Evolutionary conservation across 1,140 invertebrate genomes (phyloP), one percentile per base, ranked within the genome.

Genomic region (Scaptomyza pallida): DNA sequence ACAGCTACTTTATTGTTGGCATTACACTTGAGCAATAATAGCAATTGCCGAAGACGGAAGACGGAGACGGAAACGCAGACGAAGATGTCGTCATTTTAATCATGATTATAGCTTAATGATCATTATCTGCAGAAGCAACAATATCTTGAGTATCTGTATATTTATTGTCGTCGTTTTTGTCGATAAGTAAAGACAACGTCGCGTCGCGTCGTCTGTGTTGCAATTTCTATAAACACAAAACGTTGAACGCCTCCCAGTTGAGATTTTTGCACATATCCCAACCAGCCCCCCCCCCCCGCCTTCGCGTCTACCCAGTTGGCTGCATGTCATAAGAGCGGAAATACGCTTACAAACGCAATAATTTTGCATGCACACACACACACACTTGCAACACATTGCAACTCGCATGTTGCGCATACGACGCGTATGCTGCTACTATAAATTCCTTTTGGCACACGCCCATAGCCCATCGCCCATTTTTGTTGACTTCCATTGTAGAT

Each of bases 1-100:
- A 70, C 71, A 73, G 71, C 71, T 73, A 73, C 71, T 73, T 73
- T 73, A 73, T 73, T 70, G 71, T 73, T 73, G 59, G 71, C 71
- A 73, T 70, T 70, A 73, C 71, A 73, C 71, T 73, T 70, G 65
- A 73, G 71, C 65, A 73, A 63, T 73, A 73, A 73, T 70, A 70
- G 71, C 71, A 73, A 73, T 70, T 73, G 71, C 63, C 45, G 57
- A 15, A 44, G 23, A 16, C 23, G 37, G 5, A n/a, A 23, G 35
- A 50, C 13, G 43, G 17, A 47, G 54, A 35, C 60, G 40, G 30
- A 30, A 26, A 8, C 19, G 50, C 50, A 26, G 23, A 26, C 23
- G 23, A 26, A 26, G 50, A 26, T 23, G 40, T 10, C 21, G 16
- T 12, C 41, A 55, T 21, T 40, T 23, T 41, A 65, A 41, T 41